Base-by-base conservation (phyloP, 1,140 invertebrate species). In the Nilaparvata lugens region DNA sequence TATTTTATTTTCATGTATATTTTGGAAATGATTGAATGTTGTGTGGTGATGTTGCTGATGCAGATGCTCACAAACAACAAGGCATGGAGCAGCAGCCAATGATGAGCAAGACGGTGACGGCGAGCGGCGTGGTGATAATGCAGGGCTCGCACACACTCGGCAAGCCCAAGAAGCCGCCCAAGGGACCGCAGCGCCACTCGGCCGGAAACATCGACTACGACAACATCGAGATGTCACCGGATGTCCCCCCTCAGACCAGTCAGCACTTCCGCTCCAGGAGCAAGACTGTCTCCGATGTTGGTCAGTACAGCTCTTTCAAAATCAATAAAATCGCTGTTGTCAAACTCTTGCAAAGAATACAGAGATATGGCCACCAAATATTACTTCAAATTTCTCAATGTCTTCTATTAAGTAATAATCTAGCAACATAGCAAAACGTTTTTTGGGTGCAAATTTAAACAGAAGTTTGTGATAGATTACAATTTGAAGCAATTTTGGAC, bases 171-270 rank as follows among this genome's bases (percentile, higher is more conserved):
- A 67, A 66, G 51, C 67, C 68, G 35, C 67, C 67, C 1, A 70
- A 69, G 59, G 65, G 65, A 31, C 85, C 84, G 52, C 93, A 95
- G 68, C 79, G 92, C 56, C 87, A 94, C 69, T 95, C 93, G 38
- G 91, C 93, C 60, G 91, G 89, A 42, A 86, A 90, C 66, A 87
- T 94, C 54, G 91, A 93, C 70, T 88, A 90, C 60, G 89, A 91
- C 69, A 84, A 86, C 71, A 71, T 85, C 58, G 74, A 74, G 18
- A n/a, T n/a, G n/a, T n/a, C n/a, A n/a, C 52, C 71, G 56, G 55
- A 62, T 25, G 65, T 62, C 43, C 48, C 48, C 16, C 64, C 66
- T 58, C 72, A 68, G 56, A 76, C 76, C 69, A 75, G 16, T n/a
- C 62, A 62, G 48, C 43, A 78, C 78, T 94, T 95, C 75, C 82